Evolutionary conservation across 2,888 invertebrate genomes (phyloP), one percentile per base, ranked within the genome.

Genomic region (Gryllus longicercus): DNA sequence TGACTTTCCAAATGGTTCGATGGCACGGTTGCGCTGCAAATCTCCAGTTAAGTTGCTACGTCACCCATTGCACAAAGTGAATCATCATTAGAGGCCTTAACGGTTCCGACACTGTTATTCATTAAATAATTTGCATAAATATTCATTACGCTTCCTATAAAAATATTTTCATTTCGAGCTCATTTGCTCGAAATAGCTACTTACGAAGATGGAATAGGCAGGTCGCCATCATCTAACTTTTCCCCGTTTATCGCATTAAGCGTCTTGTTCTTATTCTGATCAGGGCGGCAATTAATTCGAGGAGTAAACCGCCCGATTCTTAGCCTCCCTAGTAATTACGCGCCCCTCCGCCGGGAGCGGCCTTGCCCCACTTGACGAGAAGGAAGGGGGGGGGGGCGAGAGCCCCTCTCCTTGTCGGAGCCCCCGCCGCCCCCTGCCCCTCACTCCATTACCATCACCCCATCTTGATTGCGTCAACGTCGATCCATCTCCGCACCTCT

Each of bases 241-340:
- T 63, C 63, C 63, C 63, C 63, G 63, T 63, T 63, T 63, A 63
- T 63, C 63, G n/a, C 63, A 63, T 63, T 63, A 63, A 63, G 63
- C 63, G 63, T 63, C n/a, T 63, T 63, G 1, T 63, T 63, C 63
- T 63, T 63, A n/a, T 63, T 63, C 63, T 63, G 63, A 38, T 38
- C 38, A 38, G 38, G 38, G 38, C 38, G 38, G 38, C 38, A 38
- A 38, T 38, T 38, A 38, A 63, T 63, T 63, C 63, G 63, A 63
- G 63, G 63, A 63, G 63, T 63, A 63, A 63, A 63, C 63, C 63
- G 63, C 63, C 63, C 63, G 63, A 63, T 63, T 63, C 63, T 63
- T 8, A n/a, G 63, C 63, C 63, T 76, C 51, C 79, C 79, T 63
- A 76, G 79, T 79, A 76, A 79, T 79, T 79, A 79, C 50, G 76